These are phyloP conservation scores for Nymphicus hollandicus DNA, from an alignment of 2,113 vertebrate genomes.

Conservation along the genomic window DNA sequence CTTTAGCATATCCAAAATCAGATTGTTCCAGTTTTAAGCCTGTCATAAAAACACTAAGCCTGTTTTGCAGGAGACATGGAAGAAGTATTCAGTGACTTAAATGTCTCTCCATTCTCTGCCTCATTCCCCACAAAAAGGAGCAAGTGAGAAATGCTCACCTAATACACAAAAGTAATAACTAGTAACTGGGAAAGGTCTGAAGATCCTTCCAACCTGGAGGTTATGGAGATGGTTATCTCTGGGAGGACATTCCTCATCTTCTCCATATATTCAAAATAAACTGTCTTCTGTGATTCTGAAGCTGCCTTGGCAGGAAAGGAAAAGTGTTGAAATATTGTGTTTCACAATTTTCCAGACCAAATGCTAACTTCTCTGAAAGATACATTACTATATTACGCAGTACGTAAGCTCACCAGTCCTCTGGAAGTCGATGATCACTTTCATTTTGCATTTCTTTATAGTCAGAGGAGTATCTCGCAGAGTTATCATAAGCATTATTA, in stretches of 20 bases:
- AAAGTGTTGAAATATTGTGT: conserved; percentile 49
- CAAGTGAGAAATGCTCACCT: conserved; percentile 11
- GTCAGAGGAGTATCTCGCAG: not conserved
- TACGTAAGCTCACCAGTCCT: not conserved
- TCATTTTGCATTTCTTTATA: conserved; percentile 19
- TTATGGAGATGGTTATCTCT: conserved; percentile 37
- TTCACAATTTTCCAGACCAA: conserved; percentile 63
- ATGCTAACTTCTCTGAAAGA: not conserved
- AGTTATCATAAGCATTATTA: not conserved
- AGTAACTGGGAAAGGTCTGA: conserved; percentile 18
- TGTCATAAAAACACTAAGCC: not conserved
- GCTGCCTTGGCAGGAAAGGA: conserved; percentile 32
- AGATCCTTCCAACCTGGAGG: conserved; percentile 14
- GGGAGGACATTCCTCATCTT: conserved; percentile 20
- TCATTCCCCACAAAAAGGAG: not conserved
- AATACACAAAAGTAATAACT: not conserved
- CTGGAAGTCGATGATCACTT: not conserved
- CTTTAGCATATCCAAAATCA: not conserved
- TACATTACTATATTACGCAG: not conserved
- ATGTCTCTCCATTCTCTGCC: not conserved
- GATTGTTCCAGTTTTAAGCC: not conserved
- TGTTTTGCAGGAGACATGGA: not conserved
- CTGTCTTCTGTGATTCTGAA: conserved; percentile 6
- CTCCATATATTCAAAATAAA: conserved; percentile 46
- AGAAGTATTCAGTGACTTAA: not conserved